Percentiles rank a stretch among this genome's conserved stretches.
These are phyloP conservation scores for Mobula birostris DNA, from an alignment of 2,113 vertebrate genomes.

Conservation along the genomic window DNA sequence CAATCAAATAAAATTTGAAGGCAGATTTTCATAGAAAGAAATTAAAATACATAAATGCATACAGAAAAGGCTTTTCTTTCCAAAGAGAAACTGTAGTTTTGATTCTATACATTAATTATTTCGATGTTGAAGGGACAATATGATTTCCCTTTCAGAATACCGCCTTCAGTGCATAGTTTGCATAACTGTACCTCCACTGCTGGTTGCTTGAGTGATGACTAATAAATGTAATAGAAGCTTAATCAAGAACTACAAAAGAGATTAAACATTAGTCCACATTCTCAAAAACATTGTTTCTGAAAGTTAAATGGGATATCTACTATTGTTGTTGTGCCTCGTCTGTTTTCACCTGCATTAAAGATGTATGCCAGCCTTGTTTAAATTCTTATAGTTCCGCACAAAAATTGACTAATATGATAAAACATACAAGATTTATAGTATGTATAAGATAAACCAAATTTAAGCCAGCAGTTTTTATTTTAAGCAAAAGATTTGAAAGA, in stretches of 20 bases:
- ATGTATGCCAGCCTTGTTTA: not conserved
- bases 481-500: not conserved
- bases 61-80: not conserved
- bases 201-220: not conserved
- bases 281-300: not conserved
- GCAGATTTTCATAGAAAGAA: slow-evolving; percentile 32
- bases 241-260: not conserved
- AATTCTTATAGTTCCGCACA: not conserved
- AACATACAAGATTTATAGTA: not conserved
- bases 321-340: not conserved
- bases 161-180: not conserved
- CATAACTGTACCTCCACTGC: not conserved
- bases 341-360: not conserved
- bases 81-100: not conserved
- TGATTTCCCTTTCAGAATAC: not conserved
- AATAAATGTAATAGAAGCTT: not conserved
- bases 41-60: not conserved
- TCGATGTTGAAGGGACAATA: not conserved
- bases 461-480: not conserved
- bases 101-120: not conserved
- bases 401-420: not conserved
- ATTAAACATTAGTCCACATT: not conserved
- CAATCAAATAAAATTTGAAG: not conserved
- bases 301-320: not conserved
- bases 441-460: not conserved